Conservation (phyloP, 1,140 invertebrate genomes). For the Lepidotrigona ventralis region DNA sequence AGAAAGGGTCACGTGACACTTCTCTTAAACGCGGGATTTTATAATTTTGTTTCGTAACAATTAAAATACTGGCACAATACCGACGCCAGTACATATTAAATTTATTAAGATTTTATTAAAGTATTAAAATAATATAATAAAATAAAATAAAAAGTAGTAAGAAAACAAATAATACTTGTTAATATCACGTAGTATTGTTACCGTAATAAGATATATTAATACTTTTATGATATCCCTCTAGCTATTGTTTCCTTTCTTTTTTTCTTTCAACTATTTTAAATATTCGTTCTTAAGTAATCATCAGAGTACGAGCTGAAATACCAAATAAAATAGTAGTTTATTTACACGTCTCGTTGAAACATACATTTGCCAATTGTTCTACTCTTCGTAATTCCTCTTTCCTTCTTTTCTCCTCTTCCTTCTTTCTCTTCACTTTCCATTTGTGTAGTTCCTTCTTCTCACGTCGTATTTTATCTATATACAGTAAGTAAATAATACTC, state of each 20-base stretch:
- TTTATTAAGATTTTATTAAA: background rate
- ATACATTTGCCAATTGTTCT: background rate
- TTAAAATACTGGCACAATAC: background rate
- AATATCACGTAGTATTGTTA: background rate
- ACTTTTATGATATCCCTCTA: background rate
- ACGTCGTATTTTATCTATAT: constrained; percentile 6
- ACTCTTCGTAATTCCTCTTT: background rate
- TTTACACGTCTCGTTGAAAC: constrained; percentile 19
- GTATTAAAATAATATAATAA: too few relatives aligned
- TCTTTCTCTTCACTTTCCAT: background rate
- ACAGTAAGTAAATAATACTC: background rate
- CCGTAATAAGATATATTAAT: background rate
- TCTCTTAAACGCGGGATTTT: background rate
- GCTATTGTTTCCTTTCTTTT: background rate
- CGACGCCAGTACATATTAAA: background rate
- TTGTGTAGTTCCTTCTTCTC: background rate
- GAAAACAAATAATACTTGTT: too few relatives aligned
- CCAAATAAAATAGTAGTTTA: background rate
- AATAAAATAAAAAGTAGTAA: too few relatives aligned
- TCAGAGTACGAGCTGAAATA: background rate
- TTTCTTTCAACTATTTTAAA: background rate
- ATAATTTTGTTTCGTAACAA: background rate
- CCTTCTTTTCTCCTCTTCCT: constrained; percentile 1
- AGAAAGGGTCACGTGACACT: background rate
- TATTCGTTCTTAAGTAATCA: background rate